A percentile compares a stretch with the other conserved stretches of the same genome.
These are phyloP conservation scores for Melangyna quadrimaculata DNA, from an alignment of 2,888 invertebrate species.

Conservation along the genomic window DNA sequence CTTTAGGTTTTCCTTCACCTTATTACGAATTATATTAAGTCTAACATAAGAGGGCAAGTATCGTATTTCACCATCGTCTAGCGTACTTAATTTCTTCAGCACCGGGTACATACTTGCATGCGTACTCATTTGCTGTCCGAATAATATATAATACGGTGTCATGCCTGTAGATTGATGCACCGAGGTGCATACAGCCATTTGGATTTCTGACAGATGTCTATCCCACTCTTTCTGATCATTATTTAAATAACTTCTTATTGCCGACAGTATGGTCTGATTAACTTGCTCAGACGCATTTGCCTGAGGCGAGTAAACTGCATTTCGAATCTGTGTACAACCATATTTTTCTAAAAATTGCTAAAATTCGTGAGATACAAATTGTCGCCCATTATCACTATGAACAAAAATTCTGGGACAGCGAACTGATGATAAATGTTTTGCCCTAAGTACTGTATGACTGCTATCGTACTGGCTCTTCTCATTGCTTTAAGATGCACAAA, in stretches of 20 bases:
- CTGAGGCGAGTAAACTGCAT: not conserved
- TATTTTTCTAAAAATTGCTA: not conserved
- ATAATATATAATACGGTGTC: not conserved
- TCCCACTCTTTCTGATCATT: too few species aligned
- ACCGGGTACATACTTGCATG: not conserved
- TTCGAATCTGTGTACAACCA: not conserved
- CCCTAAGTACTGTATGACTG: not conserved
- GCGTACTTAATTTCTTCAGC: not conserved
- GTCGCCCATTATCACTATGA: not conserved
- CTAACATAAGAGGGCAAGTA: not conserved
- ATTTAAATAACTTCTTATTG: not conserved
- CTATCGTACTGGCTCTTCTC: not conserved
- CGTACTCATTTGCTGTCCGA: not conserved
- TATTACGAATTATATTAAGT: not conserved
- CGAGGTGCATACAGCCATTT: not conserved
- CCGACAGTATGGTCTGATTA: slow-evolving; percentile 5
- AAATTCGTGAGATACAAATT: not conserved
- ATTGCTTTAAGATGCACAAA: not conserved
- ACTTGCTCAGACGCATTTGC: slow-evolving; percentile 5
- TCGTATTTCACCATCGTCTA: too few species aligned
- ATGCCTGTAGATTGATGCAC: not conserved
- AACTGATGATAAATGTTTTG: not conserved
- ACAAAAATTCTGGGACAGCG: not conserved
- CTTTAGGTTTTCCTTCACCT: not conserved
- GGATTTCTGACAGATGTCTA: not conserved